Evolutionary conservation across 2,888 invertebrate species (phyloP).

Genomic region (Mythimna pallens): DNA sequence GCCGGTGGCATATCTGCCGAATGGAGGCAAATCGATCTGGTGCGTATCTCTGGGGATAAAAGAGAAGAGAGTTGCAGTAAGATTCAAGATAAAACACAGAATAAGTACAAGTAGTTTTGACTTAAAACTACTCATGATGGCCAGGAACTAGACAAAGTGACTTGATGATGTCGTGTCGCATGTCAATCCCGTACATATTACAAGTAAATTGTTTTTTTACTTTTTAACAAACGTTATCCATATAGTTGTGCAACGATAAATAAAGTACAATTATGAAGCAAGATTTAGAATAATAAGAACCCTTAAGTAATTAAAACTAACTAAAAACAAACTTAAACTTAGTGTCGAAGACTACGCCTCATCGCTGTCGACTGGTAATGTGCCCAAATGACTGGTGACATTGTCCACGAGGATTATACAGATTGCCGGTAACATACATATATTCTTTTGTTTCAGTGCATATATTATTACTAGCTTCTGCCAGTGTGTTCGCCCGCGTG

Average conservation of each 20-base stretch:
- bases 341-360: too few species aligned
- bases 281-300: neutral
- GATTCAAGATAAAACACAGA: too few species aligned
- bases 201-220: neutral
- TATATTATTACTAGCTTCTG: too few species aligned
- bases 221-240: neutral
- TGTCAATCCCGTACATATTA: neutral
- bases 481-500: too few species aligned
- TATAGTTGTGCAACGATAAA: neutral
- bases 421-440: too few species aligned
- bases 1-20: conserved; percentile 98
- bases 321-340: too few species aligned
- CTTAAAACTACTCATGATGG: neutral
- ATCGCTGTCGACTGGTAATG: too few species aligned
- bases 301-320: too few species aligned
- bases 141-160: neutral
- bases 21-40: conserved; percentile 95
- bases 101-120: too few species aligned
- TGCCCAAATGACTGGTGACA: too few species aligned
- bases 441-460: too few species aligned
- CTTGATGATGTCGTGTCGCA: neutral
- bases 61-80: conserved; percentile 13
- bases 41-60: conserved; percentile 92
- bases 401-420: too few species aligned
- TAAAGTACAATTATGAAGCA: neutral